Evolutionary conservation across 1,140 invertebrate species (phyloP), one percentile per base, ranked within the genome.

Genomic region (Lycorma delicatula): DNA sequence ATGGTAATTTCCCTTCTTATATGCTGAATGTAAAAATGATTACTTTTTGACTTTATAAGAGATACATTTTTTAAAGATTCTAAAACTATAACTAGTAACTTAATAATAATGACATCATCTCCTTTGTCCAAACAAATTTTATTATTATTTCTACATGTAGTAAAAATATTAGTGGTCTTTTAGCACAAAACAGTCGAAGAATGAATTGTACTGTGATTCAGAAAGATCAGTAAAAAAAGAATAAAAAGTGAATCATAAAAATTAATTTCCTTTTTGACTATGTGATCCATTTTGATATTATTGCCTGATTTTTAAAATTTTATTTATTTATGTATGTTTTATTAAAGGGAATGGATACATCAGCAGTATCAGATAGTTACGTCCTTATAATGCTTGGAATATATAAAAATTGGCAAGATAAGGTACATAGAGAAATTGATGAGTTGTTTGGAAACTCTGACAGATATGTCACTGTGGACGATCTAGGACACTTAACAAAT

Each of bases 401-500:
- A 1, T 22, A 44, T 22, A 44, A 44, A 16, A 22, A 44, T 20
- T 44, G 41, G 41, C 41, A 44, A 18, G 41, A 44, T 5, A 44
- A 44, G 41, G 23, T 44, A 9, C 41, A 22, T 16, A 44, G 23
- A 6, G 85, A 87, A 67, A 60, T 84, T 26, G 68, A 74, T 53
- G 31, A 65, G 20, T 69, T 85, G 2, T 79, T 80, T 65, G 79
- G 75, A 16, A 52, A 64, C 26, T 54, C n/a, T 50, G 63, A 73
- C 50, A 63, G 66, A 18, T 62, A 72, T 25, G 68, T 74, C 0
- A 76, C 70, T 9, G 72, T 74, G 58, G 71, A 75, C 1, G 77
- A 81, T 38, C 58, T 79, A 0, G 63, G 72, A 26, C 62, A 75
- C 44, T 74, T 87, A 75, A 76, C 77, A 48, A 81, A 83, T 60